Conservation (phyloP, 2,797 vertebrate species). For the Fratercula arctica region DNA sequence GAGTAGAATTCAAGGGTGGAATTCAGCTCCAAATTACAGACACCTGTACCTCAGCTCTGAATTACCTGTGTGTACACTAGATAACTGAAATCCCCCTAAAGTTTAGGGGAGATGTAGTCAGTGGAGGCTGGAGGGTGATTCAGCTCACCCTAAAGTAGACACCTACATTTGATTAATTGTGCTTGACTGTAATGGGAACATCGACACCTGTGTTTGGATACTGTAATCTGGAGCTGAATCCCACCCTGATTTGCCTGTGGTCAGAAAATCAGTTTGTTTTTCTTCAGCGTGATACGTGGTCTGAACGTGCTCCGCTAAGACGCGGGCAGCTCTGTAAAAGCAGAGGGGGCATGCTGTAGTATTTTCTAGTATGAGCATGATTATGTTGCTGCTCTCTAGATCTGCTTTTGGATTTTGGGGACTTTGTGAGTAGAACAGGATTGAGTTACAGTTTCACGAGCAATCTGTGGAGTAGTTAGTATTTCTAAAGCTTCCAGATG, state of each 20-base stretch:
- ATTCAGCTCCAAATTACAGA: background rate
- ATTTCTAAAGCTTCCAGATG: background rate
- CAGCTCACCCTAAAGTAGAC: background rate
- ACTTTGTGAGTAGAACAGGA: background rate
- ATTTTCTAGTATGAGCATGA: background rate
- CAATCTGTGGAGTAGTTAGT: background rate
- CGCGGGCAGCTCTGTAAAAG: background rate
- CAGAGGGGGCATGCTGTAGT: background rate
- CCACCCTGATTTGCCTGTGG: background rate
- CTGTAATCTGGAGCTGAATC: background rate
- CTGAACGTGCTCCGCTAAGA: background rate
- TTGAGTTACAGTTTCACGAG: background rate
- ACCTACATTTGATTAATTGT: background rate
- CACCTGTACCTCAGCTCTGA: background rate
- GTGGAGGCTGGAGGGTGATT: background rate
- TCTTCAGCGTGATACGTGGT: background rate
- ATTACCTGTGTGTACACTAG: background rate
- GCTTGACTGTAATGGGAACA: background rate
- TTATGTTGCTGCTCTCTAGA: background rate
- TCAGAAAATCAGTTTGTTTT: background rate
- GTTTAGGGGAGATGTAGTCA: background rate
- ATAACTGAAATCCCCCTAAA: background rate
- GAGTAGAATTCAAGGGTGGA: background rate
- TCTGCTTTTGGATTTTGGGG: background rate
- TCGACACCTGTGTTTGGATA: background rate